These are phyloP conservation scores for Martes martes DNA, from an alignment of 2,113 vertebrate species.

Conservation along the genomic window DNA sequence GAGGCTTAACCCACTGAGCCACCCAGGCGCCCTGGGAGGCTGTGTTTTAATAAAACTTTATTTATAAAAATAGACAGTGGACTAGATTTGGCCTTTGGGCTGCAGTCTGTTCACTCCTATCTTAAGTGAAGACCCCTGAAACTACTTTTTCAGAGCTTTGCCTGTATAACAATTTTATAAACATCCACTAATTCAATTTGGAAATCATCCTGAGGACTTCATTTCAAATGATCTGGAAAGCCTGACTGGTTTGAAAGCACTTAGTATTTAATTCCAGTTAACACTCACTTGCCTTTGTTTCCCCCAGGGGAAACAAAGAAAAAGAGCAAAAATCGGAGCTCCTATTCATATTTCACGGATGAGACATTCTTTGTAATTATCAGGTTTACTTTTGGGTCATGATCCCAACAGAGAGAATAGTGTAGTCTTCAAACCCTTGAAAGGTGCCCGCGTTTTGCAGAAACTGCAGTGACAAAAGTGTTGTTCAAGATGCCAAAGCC, in stretches of 20 bases:
- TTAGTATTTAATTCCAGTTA: constrained; percentile 11
- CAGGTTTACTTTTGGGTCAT: constrained; percentile 41
- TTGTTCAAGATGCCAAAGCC: constrained; percentile 13
- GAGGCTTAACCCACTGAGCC: too few species aligned
- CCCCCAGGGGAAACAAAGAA: background rate
- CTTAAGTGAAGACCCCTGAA: background rate
- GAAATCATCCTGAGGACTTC: background rate
- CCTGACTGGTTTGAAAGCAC: background rate
- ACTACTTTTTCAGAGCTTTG: background rate
- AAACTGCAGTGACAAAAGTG: constrained; percentile 13
- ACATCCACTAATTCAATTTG: background rate
- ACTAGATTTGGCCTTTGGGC: background rate
- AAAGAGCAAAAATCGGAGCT: background rate
- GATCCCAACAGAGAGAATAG: background rate
- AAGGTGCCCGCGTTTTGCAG: constrained; percentile 36
- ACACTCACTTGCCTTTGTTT: constrained; percentile 16
- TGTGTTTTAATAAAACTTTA: constrained; percentile 8
- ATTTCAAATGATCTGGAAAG: constrained; percentile 25
- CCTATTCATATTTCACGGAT: constrained; percentile 39
- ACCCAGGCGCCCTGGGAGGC: too few species aligned
- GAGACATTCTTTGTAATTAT: constrained; percentile 10
- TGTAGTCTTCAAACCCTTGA: background rate
- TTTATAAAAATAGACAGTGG: background rate
- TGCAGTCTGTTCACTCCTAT: background rate
- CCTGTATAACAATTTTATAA: background rate